Conservation (phyloP, 2,888 invertebrate species). For the Pachliopta kotzebuea region DNA sequence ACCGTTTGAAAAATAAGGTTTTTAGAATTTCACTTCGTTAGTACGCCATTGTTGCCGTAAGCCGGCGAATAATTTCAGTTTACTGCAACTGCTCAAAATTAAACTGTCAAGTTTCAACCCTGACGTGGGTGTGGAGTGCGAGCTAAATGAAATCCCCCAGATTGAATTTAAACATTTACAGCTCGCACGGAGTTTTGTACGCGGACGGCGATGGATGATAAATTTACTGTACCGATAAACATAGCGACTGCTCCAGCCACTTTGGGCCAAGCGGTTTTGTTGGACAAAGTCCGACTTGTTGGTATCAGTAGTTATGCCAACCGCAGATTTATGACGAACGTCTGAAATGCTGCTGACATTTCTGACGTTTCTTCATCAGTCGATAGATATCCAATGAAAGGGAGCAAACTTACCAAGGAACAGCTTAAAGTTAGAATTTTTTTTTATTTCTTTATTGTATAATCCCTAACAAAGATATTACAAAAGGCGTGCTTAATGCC, state of each 20-base stretch:
- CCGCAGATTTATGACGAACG: too few species aligned
- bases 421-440: too few species aligned
- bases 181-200: constrained; percentile 3
- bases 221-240: background rate
- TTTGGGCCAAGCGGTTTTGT: background rate
- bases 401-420: too few species aligned
- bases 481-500: too few species aligned
- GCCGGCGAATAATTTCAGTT: constrained; percentile 8
- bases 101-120: constrained; percentile 28
- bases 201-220: background rate
- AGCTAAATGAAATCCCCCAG: constrained; percentile 19
- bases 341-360: too few species aligned
- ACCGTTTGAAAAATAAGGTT: background rate
- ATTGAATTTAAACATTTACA: constrained; percentile 25
- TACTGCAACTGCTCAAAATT: constrained; percentile 26
- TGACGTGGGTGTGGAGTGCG: constrained; percentile 24
- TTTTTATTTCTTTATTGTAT: too few species aligned
- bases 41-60: constrained; percentile 4
- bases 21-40: constrained; percentile 6
- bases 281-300: background rate
- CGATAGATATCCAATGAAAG: too few species aligned
- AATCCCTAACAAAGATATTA: too few species aligned
- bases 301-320: background rate
- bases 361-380: too few species aligned
- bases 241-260: background rate